Base-by-base conservation (phyloP, 2,113 vertebrate genomes). In the Loxodonta africana region DNA sequence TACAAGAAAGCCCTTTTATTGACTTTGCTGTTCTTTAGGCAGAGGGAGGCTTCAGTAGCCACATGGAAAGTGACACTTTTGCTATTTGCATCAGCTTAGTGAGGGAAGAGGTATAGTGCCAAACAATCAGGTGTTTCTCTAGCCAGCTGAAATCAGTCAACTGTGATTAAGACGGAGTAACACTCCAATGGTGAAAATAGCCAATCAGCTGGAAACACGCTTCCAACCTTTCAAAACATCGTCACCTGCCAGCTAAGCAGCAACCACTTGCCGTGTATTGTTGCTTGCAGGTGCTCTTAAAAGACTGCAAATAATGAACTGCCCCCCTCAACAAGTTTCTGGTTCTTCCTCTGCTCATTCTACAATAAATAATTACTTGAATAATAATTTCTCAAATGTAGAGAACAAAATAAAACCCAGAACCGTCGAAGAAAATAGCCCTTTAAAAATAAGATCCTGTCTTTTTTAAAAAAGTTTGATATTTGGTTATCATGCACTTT, bases 121-220 rank as follows among this genome's bases (percentile, higher is more conserved):
- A 26, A 73, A 94, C 48, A 88, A 85, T 28, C 26, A 9, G 15
- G 78, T 1, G 6, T 77, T 62, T 65, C 46, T 51, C 78, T 18
- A n/a, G 78, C 57, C 91, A 53, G 78, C 82, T 89, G 92, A 81
- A 83, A 76, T 95, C 93, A 92, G 80, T 95, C 96, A 94, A 87
- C 94, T 90, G 65, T 83, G 90, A 89, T 92, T 89, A 92, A 95
- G 88, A 85, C 41, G 90, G 84, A 96, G 78, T 53, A 95, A 78
- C 73, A 88, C 92, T 85, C 85, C 51, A 95, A 67, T 63, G 73
- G 90, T 88, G 84, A 95, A 86, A 96, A 88, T 37, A 94, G 86
- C 26, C 85, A 89, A 73, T 92, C 88, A 83, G 74, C 69, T 89
- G 94, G 93, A 91, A 83, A 81, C 12, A 21, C n/a, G 60, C 95